Conservation (phyloP, 2,888 invertebrate genomes). For the Petrolisthes manimaculis region DNA sequence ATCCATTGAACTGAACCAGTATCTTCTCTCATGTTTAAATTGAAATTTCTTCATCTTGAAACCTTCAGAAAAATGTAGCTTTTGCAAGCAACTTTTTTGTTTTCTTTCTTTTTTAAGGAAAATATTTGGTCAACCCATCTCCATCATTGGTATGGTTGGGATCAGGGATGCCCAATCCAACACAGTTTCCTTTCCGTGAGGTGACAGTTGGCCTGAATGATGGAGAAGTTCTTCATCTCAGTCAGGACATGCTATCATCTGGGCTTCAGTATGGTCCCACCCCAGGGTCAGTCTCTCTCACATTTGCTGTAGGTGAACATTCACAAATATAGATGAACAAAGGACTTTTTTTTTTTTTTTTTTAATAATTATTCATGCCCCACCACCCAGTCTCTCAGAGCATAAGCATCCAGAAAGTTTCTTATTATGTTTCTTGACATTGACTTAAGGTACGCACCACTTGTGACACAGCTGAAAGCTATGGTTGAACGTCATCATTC, state of each 20-base stretch:
- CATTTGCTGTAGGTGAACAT: not conserved
- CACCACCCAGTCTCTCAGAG: not conserved
- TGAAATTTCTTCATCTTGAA: not conserved
- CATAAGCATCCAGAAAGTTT: not conserved
- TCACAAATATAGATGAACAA: not conserved
- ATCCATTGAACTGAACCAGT: not conserved
- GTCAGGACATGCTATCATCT: slow-evolving; percentile 75
- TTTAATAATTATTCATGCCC: not conserved
- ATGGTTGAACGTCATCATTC: slow-evolving; percentile 77
- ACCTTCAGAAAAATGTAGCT: not conserved
- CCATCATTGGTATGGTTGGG: slow-evolving; percentile 70
- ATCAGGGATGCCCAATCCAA: slow-evolving; percentile 82
- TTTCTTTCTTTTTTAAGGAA: slow-evolving; percentile 18
- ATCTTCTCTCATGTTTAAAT: not conserved
- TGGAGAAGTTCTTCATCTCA: slow-evolving; percentile 74
- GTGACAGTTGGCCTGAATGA: slow-evolving; percentile 75
- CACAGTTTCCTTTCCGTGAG: slow-evolving; percentile 78
- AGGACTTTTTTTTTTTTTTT: not conserved
- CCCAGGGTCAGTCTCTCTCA: slow-evolving; percentile 33
- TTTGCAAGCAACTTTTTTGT: not conserved
- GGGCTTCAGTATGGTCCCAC: slow-evolving; percentile 81
- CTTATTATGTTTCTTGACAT: not conserved
- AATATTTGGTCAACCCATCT: slow-evolving; percentile 59
- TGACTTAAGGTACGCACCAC: slow-evolving; percentile 71
- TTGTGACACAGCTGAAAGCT: slow-evolving; percentile 76